Evolutionary conservation across 2,888 invertebrate species (phyloP), one percentile per base, ranked within the genome.

Genomic region (Agrotis puta): DNA sequence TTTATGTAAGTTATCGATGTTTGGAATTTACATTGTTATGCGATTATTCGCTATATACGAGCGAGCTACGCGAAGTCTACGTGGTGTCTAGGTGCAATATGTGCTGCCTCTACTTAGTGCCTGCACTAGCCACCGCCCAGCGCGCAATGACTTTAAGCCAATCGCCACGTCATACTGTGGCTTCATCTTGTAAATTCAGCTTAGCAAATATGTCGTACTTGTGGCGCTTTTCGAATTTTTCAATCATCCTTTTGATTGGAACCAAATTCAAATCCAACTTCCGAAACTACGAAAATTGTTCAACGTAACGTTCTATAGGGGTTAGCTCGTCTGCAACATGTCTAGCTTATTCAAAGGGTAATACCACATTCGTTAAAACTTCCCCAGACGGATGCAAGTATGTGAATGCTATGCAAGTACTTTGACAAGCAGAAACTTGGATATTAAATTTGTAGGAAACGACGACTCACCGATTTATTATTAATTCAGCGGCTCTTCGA

Each of bases 401-500:
- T 47, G 20, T n/a, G n/a, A 51, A 51, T 20, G 11, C 5, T 22
- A 62, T 27, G 27, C 24, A 22, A 39, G n/a, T 43, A 3, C 13
- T 14, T 18, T 64, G 63, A 62, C 24, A 50, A 66, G 11, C 24
- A 16, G 51, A 64, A 69, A 64, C 22, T 39, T 65, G 5, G n/a
- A 39, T 71, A 27, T 20, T 22, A 51, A 65, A 59, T n/a, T 67
- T 27, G 24, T 43, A 48, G 18, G 24, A 24, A 18, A 4, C 50
- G 54, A 27, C 50, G 16, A 20, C 22, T 54, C 18, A 2, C 9
- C 48, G 13, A 7, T 9, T 6, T 13, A 27, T 51, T 14, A 45
- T 63, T 64, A 51, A 79, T 68, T 65, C 51, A 64, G 22, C 16
- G 50, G 53, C 24, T 64, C 54, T 51, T 57, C 13, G 27, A 54